Base-by-base conservation (phyloP, 2,113 vertebrate genomes). In the Acanthochromis polyacanthus region DNA sequence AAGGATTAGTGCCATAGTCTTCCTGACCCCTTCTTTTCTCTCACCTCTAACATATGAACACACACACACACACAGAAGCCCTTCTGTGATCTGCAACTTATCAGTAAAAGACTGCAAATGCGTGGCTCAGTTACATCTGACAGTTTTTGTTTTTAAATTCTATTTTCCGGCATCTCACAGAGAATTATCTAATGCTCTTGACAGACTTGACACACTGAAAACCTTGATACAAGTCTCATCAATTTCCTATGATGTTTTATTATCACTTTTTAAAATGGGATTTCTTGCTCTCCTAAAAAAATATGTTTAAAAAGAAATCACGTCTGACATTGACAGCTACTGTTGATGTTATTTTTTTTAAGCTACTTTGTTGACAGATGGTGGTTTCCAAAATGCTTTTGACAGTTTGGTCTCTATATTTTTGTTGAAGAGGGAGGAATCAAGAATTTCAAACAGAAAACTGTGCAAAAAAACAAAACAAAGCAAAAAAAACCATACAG, bases 121-220 rank as follows among this genome's bases (percentile, higher is more conserved):
- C 53, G 51, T 48, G 48, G 65, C 43, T 64, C 40, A 12, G 51
- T 64, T 4, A 51, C 14, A 40, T 58, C 46, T 55, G 50, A 59
- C 51, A 58, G 69, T 22, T 71, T 3, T 62, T 59, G 17, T 68
- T 78, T 69, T 36, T 59, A 52, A 64, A 70, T 56, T 4, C 19
- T 55, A 14, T 74, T 74, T 74, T 46, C 16, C 12, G 52, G 16
- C 57, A 58, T 72, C 71, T 57, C 48, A 48, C 22, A 51, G 72
- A 53, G 5, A 50, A 69, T n/a, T n/a, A n/a, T n/a, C n/a, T 70
- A 30, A 75, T 69, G 14, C 30, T 15, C 65, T 23, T 11, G 67
- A 67, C 61, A 76, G 56, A 52, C 22, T 62, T 57, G 48, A 61
- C 14, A 12, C 32, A 10, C 43, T 10, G 2, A 75, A 71, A 65